Evolutionary conservation across 1,140 invertebrate genomes (phyloP).

Genomic region (Pachyrhynchus sulphureomaculatus): DNA sequence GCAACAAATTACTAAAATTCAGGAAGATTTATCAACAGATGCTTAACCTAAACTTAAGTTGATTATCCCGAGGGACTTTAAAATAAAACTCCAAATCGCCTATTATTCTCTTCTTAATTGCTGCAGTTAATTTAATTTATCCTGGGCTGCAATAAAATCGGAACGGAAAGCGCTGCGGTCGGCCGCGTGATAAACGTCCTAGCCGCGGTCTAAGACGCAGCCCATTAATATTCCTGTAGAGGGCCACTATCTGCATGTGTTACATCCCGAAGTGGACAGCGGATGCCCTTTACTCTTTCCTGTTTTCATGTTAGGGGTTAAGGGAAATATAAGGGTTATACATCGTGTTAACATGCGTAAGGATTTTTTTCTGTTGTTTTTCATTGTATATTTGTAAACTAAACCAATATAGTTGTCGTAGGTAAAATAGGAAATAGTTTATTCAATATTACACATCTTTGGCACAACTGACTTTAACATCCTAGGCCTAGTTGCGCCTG

Average conservation of each 20-base stretch:
- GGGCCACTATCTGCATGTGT: constrained; percentile 42
- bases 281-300: background rate
- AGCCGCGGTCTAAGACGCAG: constrained; percentile 39
- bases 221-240: constrained; percentile 51
- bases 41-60: constrained; percentile 31
- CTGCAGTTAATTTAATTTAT: constrained; percentile 54
- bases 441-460: too few species aligned
- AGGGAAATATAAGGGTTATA: too few species aligned
- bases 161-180: constrained; percentile 33
- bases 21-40: constrained; percentile 27
- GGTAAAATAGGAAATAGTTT: too few species aligned
- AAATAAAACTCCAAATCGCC: constrained; percentile 47
- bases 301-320: background rate
- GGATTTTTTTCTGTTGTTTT: too few species aligned
- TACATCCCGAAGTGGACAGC: constrained; percentile 21
- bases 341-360: too few species aligned
- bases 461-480: too few species aligned
- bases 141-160: constrained; percentile 52
- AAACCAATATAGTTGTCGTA: too few species aligned
- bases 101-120: constrained; percentile 52
- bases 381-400: too few species aligned
- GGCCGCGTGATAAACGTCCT: constrained; percentile 29
- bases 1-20: background rate
- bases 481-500: too few species aligned
- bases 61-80: constrained; percentile 34